Evolutionary conservation across 1,140 invertebrate genomes (phyloP), one percentile per base, ranked within the genome.

Genomic region (Yoshiicerus persimilis): DNA sequence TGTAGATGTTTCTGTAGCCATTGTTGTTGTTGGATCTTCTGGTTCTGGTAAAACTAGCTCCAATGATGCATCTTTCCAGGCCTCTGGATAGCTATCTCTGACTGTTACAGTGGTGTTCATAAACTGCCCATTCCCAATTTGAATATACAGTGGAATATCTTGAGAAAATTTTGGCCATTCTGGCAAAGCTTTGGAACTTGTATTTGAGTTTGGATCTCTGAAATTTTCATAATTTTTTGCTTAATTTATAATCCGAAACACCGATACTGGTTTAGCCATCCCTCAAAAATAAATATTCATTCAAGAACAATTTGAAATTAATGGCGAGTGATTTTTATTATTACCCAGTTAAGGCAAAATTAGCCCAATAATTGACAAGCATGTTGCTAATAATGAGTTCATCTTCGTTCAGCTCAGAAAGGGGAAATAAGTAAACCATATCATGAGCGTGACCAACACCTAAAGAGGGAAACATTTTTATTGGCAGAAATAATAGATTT

Each of bases 391-490:
- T 30, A 1, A 34, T 70, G 8, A 30, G n/a, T 23, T 91, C 91
- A 0, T 88, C 89, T 8, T 56, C 64, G 34, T 89, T 87, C 20
- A 90, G 80, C 13, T 25, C 34, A 4, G 77, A 30, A 13, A 70
- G 38, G 16, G 90, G 41, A 5, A 90, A 91, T 10, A 91, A 39
- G 47, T 91, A 91, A n/a, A 90, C 83, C 25, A 91, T 36, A 80
- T 91, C 91, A 84, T 91, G 90, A 13, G 87, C 87, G 56, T 91
- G 91, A 23, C 89, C 87, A 9, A 91, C 77, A 41, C 91, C 91
- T 75, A 11, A 10, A 64, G 9, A 13, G 13, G 13, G 10, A n/a
- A 64, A 64, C 4, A 32, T 77, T 36, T 6, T 20, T 13, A 27
- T 30, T 5, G 25, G 27, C 11, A 10, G 64, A 66, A 66, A n/a